A percentile compares a stretch with the other conserved stretches of the same genome.
These are phyloP conservation scores for Caenorhabditis doughertyi DNA, from an alignment of 2,888 invertebrate genomes.

Conservation along the genomic window DNA sequence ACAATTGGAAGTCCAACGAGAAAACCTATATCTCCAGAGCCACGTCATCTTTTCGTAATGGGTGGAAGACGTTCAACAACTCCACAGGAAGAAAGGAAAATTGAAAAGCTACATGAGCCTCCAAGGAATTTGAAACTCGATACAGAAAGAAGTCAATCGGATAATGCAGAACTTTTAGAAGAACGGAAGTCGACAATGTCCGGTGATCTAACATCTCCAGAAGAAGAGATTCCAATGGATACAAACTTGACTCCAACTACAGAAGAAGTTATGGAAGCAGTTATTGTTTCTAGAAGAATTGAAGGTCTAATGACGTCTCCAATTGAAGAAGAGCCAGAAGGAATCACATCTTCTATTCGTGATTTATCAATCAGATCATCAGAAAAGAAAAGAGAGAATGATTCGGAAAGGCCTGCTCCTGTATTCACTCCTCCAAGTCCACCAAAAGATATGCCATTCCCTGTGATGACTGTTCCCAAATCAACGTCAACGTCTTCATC, in stretches of 20 bases:
- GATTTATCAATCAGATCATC: constrained; percentile 49
- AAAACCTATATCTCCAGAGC: constrained; percentile 49
- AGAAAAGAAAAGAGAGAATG: constrained; percentile 24
- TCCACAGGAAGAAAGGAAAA: constrained; percentile 47
- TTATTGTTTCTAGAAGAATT: constrained; percentile 58
- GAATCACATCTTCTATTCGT: constrained; percentile 51
- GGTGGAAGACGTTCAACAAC: constrained; percentile 59
- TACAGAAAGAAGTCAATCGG: constrained; percentile 57
- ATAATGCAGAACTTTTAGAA: constrained; percentile 54
- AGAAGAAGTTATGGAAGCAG: constrained; percentile 57
- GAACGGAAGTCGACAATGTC: constrained; percentile 59
- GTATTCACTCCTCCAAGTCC: constrained; percentile 66
- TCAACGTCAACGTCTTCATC: constrained; percentile 59
- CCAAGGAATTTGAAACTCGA: constrained; percentile 50
- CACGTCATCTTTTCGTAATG: constrained; percentile 61
- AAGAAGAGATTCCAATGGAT: constrained; percentile 77
- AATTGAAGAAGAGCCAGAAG: constrained; percentile 62
- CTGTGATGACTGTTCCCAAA: constrained; percentile 44
- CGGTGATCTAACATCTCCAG: constrained; percentile 71
- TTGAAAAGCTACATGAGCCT: constrained; percentile 22
- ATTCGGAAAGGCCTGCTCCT: constrained; percentile 49
- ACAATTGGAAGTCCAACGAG: constrained; percentile 40
- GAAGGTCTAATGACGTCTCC: constrained; percentile 61
- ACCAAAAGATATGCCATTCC: constrained; percentile 56
- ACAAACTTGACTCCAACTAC: constrained; percentile 68